phyloP scores from a whole-genome alignment of 2,797 vertebrate species.

The Antrozous pallidus region DNA sequence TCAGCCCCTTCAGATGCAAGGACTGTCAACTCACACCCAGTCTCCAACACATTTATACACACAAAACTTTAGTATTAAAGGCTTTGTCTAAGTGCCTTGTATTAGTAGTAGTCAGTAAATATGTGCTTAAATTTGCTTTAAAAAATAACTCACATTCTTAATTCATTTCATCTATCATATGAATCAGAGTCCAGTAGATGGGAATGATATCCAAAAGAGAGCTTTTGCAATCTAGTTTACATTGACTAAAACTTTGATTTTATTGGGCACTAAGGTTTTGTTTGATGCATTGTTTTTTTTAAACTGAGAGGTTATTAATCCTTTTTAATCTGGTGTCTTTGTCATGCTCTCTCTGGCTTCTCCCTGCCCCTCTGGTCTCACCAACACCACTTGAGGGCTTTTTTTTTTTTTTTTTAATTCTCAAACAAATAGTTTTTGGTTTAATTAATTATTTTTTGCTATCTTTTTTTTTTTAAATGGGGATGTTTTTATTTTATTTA shows the following conservation, averaged over 20 bases:
- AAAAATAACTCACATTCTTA: not conserved
- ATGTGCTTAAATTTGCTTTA: not conserved
- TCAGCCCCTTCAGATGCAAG: too few species aligned
- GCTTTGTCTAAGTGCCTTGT: not conserved
- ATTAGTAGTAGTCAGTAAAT: not conserved
- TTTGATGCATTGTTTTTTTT: conserved; percentile 39
- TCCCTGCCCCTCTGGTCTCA: not conserved
- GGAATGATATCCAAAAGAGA: not conserved
- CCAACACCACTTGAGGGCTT: not conserved
- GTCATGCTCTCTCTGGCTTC: not conserved
- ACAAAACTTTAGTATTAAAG: not conserved
- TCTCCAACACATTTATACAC: not conserved
- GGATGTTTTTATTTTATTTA: too few species aligned
- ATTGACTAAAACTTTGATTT: not conserved
- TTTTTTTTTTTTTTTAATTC: too few species aligned
- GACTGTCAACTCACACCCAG: too few species aligned
- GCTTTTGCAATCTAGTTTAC: not conserved
- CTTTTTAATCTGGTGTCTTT: not conserved
- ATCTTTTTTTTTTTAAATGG: too few species aligned
- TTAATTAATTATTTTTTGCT: too few species aligned
- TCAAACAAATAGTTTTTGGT: too few species aligned
- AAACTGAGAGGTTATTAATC: not conserved
- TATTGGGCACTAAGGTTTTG: not conserved
- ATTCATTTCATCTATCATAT: not conserved
- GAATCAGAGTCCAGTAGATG: not conserved